Percentiles rank a stretch among this genome's conserved stretches.
phyloP scores from a whole-genome alignment of 1,140 invertebrate species.

The Cryptotermes secundus region DNA sequence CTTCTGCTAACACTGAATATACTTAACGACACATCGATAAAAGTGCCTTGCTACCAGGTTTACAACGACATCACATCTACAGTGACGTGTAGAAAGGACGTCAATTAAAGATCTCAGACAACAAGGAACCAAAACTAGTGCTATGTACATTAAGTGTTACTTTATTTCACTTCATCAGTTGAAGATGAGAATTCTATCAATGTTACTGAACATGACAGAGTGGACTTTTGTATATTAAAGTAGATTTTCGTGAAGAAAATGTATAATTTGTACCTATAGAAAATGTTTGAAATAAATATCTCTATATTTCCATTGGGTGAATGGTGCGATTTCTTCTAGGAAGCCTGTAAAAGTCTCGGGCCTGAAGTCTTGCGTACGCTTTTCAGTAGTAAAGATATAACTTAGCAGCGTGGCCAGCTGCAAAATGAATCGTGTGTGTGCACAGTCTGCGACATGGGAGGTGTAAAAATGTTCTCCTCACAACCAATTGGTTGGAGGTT shows the following conservation, averaged over 20 bases:
- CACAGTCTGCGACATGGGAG: too few species aligned
- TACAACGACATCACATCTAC: not conserved
- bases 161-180: not conserved
- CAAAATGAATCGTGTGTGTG: too few species aligned
- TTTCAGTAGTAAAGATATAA: too few species aligned
- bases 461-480: too few species aligned
- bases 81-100: not conserved
- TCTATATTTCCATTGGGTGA: not conserved
- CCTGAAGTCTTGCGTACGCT: too few species aligned
- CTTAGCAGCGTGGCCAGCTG: too few species aligned
- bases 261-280: constrained; percentile 20
- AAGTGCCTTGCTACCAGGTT: not conserved
- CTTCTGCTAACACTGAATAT: too few species aligned
- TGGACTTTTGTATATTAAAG: not conserved
- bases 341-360: too few species aligned
- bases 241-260: not conserved
- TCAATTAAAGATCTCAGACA: not conserved
- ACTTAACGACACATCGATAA: not conserved
- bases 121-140: not conserved
- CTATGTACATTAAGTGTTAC: not conserved
- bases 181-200: not conserved
- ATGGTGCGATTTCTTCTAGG: not conserved
- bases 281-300: not conserved
- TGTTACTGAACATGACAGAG: not conserved
- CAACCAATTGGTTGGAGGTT: too few species aligned